These are phyloP conservation scores for Spizella passerina DNA, from an alignment of 2,797 vertebrate species.

Conservation along the genomic window DNA sequence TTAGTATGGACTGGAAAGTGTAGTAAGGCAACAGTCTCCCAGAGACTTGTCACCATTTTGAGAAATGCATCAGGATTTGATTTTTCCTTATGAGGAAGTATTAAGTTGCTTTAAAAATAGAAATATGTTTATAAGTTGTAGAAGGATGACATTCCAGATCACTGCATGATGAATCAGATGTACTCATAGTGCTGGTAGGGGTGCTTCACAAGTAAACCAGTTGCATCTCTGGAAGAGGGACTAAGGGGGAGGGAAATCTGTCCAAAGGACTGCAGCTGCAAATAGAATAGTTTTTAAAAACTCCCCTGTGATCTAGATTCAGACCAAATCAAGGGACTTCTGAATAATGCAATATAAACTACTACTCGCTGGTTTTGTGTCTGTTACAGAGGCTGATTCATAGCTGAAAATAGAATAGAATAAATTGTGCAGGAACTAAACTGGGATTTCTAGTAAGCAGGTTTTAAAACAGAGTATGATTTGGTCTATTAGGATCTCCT, in stretches of 20 bases:
- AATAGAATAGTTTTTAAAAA: background rate
- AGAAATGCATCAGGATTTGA: background rate
- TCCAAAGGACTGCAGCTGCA: background rate
- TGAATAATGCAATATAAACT: background rate
- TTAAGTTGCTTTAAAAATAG: constrained; percentile 1
- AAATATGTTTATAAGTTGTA: background rate
- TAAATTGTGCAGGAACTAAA: background rate
- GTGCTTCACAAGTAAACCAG: background rate
- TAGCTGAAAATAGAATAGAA: background rate
- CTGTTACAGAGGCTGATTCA: background rate
- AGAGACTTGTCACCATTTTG: background rate
- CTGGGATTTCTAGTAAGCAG: background rate
- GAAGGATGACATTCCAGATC: background rate
- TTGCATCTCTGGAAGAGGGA: background rate
- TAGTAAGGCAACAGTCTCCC: background rate
- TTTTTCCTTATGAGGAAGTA: background rate
- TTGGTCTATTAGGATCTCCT: background rate
- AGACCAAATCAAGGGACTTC: background rate
- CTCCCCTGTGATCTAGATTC: background rate
- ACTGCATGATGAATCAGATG: background rate
- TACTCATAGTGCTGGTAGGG: background rate
- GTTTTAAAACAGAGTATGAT: background rate
- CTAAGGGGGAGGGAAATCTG: background rate
- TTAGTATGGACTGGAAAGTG: background rate
- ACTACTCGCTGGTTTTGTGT: background rate